Conservation (phyloP, 2,888 invertebrate species). For the Tiliacea aurago region DNA sequence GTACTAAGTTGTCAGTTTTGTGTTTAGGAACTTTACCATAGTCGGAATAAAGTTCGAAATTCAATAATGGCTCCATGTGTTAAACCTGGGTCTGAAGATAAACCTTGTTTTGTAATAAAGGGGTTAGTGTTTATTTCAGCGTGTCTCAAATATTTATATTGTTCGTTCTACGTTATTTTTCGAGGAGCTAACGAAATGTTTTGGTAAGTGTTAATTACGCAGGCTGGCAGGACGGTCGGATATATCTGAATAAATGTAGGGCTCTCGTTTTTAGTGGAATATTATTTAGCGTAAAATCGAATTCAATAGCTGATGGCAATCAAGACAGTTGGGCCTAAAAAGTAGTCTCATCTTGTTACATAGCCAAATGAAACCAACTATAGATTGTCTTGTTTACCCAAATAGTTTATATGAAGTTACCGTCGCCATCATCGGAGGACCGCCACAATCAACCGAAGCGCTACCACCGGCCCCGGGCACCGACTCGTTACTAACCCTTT, state of each 20-base stretch:
- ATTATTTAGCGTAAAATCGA: background rate
- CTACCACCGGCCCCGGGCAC: no score
- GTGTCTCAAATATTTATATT: conserved; percentile 23
- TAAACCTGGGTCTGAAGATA: no score
- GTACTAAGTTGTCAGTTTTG: no score
- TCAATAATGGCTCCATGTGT: no score
- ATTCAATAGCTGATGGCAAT: background rate
- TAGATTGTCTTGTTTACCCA: background rate
- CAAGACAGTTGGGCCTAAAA: background rate
- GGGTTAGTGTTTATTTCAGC: conserved; percentile 31
- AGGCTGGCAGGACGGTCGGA: background rate
- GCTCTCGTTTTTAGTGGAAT: background rate
- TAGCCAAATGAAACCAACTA: conserved; percentile 15
- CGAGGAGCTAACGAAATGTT: conserved; percentile 13
- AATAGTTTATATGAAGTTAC: background rate
- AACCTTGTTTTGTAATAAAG: no score
- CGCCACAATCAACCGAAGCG: no score
- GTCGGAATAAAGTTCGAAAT: no score
- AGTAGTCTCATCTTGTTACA: background rate
- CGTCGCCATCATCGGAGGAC: no score
- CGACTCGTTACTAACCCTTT: no score
- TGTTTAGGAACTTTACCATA: no score
- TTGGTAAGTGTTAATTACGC: conserved; percentile 12
- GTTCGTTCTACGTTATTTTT: conserved; percentile 11
- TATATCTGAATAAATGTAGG: background rate